These are phyloP conservation scores for Cynopterus sphinx DNA, from an alignment of 2,797 vertebrate genomes.

Conservation along the genomic window DNA sequence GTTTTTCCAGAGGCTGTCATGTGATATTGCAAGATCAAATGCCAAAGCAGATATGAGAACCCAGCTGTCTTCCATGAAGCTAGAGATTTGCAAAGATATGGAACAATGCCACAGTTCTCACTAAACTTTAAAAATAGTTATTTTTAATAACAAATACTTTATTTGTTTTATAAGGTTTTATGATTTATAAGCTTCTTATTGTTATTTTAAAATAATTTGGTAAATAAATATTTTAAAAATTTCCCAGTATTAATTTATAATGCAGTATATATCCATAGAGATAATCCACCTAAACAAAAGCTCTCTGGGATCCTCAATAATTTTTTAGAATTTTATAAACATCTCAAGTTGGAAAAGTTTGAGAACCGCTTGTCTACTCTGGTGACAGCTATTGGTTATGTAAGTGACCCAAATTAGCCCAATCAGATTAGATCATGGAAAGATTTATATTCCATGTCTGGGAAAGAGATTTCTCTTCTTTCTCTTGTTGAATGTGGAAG, in stretches of 20 bases:
- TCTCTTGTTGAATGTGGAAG: neutral
- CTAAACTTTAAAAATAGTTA: conserved; percentile 24
- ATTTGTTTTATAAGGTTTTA: neutral
- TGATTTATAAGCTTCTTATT: neutral
- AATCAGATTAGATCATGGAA: conserved; percentile 50
- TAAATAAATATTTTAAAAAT: neutral
- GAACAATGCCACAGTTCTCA: conserved; percentile 20
- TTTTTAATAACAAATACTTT: neutral
- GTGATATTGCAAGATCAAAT: conserved; percentile 24
- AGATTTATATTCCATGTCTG: neutral
- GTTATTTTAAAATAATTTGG: conserved; percentile 17
- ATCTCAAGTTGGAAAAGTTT: neutral
- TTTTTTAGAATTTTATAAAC: conserved; percentile 31
- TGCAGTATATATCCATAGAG: neutral
- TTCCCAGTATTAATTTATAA: neutral
- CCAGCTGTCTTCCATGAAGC: conserved; percentile 63
- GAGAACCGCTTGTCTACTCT: neutral
- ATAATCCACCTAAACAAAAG: neutral
- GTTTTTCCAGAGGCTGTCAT: conserved; percentile 57
- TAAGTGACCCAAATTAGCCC: conserved; percentile 26
- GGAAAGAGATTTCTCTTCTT: conserved; percentile 36
- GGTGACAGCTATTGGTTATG: conserved; percentile 16
- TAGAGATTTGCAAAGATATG: conserved; percentile 42
- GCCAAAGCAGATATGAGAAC: conserved; percentile 3
- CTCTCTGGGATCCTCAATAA: neutral